A percentile compares a stretch with the other conserved stretches of the same genome.
Evolutionary conservation across 2,113 vertebrate species (phyloP).

Genomic region (Etia nguti): DNA sequence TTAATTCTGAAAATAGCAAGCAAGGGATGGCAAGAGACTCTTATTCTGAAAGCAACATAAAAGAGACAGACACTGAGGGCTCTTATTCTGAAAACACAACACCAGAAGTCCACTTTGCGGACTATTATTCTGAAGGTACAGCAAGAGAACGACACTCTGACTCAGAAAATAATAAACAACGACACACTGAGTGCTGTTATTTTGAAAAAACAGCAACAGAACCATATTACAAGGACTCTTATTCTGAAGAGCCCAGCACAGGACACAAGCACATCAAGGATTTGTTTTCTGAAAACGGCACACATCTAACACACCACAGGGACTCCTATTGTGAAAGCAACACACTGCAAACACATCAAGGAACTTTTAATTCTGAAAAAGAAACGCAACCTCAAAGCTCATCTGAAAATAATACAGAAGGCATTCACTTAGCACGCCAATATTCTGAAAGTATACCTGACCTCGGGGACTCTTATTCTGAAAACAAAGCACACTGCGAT

Average conservation of each 20-base stretch:
- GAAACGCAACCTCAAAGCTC: neutral
- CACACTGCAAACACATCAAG: neutral
- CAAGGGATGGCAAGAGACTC: neutral
- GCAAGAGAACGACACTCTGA: neutral
- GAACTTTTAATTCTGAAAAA: neutral
- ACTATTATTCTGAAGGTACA: neutral
- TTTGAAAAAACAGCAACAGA: neutral
- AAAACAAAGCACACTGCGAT: neutral
- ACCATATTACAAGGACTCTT: neutral
- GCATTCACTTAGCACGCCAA: neutral
- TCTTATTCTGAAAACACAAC: neutral
- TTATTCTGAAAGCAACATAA: neutral
- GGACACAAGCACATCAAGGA: neutral
- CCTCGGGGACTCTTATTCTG: neutral
- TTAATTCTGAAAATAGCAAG: neutral
- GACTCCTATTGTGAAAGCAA: neutral
- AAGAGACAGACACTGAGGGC: neutral
- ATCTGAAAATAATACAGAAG: neutral
- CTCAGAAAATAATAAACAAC: neutral
- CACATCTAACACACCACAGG: neutral
- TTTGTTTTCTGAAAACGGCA: neutral
- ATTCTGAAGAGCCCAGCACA: neutral
- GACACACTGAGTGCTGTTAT: neutral
- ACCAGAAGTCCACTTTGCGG: rapidly evolving
- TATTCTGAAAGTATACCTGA: neutral